Evolutionary conservation across 2,113 vertebrate genomes (phyloP), one percentile per base, ranked within the genome.

Genomic region (Ptilonorhynchus violaceus): DNA sequence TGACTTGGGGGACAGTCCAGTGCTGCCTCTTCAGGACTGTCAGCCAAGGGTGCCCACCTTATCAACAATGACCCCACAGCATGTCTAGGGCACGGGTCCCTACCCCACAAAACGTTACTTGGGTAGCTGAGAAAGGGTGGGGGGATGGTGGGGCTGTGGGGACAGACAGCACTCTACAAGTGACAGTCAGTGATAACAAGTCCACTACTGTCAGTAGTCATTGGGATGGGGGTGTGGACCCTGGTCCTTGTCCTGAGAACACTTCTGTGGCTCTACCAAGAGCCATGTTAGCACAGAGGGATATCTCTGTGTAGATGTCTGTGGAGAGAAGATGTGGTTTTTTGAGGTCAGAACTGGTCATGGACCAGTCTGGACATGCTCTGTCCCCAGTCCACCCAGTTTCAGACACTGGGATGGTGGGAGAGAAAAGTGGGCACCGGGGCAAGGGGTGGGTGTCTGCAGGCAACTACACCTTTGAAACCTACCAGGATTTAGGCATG

Each of bases 351-450:
- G 53, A 88, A 46, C 17, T 67, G 13, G 23, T 5, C 19, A 63
- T 33, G 9, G 9, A 55, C 5, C 13, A 81, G 23, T 11, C 15
- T 0, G 0, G 24, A 13, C 9, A 13, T 0, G 0, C 0, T n/a
- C 15, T 73, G 24, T 28, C 37, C 25, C 44, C 8, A 31, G 35
- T 15, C 20, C 27, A 35, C n/a, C 6, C 1, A 1, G 11, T 55
- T 60, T 77, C 1, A 2, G 11, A 67, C 30, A 58, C 10, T 1
- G 1, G 15, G 6, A 27, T n/a, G 3, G 6, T 9, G 11, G 27
- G 9, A 59, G 35, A 47, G 25, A 30, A 70, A 27, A 19, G 58
- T 47, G 42, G 50, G 11, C 50, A 46, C 17, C 24, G 6, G 44
- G 23, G 11, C 47, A 56, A 74, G 23, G 21, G 8, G 18, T 49